phyloP scores from a whole-genome alignment of 2,797 vertebrate genomes.

The Graptemys geographica region DNA sequence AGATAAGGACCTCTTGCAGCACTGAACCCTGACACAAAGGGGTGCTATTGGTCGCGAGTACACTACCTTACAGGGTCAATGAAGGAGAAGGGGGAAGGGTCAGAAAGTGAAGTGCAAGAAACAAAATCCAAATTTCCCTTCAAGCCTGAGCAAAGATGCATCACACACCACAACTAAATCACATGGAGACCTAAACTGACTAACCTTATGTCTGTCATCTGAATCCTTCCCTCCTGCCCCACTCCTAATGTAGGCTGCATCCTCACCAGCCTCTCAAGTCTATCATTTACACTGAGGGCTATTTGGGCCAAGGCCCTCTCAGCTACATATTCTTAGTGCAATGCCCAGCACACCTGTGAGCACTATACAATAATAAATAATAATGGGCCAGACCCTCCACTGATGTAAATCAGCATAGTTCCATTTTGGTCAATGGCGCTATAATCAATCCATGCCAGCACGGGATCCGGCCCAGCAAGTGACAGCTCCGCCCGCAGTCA shows the following conservation, averaged over 20 bases:
- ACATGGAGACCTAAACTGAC: neutral
- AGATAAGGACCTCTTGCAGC: too few species aligned
- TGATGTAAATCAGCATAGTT: neutral
- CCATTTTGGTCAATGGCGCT: neutral
- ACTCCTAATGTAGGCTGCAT: neutral
- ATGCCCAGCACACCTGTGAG: too few species aligned
- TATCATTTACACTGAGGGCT: neutral
- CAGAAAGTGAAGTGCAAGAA: neutral
- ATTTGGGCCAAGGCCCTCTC: neutral
- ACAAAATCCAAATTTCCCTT: neutral
- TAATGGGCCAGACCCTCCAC: neutral
- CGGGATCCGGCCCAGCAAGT: neutral
- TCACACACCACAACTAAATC: neutral
- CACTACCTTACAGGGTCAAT: too few species aligned
- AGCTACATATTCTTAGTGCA: too few species aligned
- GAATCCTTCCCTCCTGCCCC: neutral
- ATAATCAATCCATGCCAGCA: neutral
- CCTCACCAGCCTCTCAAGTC: neutral
- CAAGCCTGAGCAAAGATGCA: neutral
- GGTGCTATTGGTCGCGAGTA: too few species aligned
- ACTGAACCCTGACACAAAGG: too few species aligned
- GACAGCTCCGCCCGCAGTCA: neutral
- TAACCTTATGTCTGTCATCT: neutral
- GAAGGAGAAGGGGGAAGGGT: neutral
- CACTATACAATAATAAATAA: too few species aligned